Evolutionary conservation across 1,140 invertebrate genomes (phyloP), one percentile per base, ranked within the genome.

Genomic region (Drosophila arawakana): DNA sequence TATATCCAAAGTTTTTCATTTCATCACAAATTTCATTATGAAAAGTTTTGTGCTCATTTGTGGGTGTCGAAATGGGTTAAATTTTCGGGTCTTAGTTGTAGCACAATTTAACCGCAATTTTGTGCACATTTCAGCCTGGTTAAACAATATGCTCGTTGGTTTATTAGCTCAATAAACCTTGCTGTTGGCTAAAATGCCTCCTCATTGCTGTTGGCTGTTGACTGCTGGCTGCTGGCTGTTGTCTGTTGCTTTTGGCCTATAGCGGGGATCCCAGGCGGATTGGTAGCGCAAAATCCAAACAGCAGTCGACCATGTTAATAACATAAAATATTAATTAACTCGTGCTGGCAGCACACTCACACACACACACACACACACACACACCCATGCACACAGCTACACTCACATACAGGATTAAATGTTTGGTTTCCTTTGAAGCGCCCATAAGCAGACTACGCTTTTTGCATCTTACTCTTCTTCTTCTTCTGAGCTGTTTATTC

Each of bases 241-340:
- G 47, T 47, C 30, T 35, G 39, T 58, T 58, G 44, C 34, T 25
- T 60, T 39, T 67, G 46, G 71, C 71, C 15, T 37, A 46, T 15
- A 35, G 10, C 34, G 18, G 9, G 57, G 44, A 30, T 43, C 37
- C 65, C 70, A 8, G 60, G 59, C 25, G 61, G 11, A 15, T 54
- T 54, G 21, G 21, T 57, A 37, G 55, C 66, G 34, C 50, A 58
- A 30, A 66, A 68, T 50, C 61, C 75, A 65, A 70, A 66, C 54
- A 69, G 49, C 60, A 44, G 80, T 69, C 62, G 54, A 70, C 76
- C 58, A 73, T 78, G 75, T 89, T 88, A 80, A 88, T 88, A 88
- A 89, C 83, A 88, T 88, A 80, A 88, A 88, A 88, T 88, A 88
- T 88, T 88, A 88, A 88, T 88, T 88, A 88, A 83, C 83, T 79